Evolutionary conservation across 2,888 invertebrate genomes (phyloP).

Genomic region (Leptinotarsa peninsularis): DNA sequence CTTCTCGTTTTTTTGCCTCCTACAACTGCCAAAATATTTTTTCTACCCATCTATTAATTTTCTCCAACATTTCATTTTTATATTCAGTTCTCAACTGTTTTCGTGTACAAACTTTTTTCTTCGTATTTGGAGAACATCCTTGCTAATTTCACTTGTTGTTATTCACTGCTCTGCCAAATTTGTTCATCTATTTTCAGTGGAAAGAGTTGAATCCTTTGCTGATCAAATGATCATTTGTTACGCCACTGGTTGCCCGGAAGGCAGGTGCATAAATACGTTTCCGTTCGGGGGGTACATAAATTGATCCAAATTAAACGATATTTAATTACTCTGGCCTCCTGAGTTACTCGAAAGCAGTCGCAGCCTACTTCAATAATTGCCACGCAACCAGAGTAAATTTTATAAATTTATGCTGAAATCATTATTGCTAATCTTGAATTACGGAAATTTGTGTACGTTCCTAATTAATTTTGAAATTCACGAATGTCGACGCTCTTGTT

Average conservation of each 20-base stretch:
- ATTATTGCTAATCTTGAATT: constrained; percentile 52
- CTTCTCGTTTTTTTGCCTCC: no score
- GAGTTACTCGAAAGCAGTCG: constrained; percentile 47
- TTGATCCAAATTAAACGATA: constrained; percentile 61
- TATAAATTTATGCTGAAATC: constrained; percentile 55
- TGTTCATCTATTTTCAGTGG: no score
- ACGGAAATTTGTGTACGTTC: constrained; percentile 46
- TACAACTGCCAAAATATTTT: no score
- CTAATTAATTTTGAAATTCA: constrained; percentile 49
- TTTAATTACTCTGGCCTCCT: constrained; percentile 58
- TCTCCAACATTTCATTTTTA: no score
- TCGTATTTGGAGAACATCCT: no score
- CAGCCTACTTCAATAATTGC: constrained; percentile 51
- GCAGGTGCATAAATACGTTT: constrained; percentile 57
- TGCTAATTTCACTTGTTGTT: no score
- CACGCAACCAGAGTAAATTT: constrained; percentile 57
- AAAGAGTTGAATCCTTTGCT: background rate
- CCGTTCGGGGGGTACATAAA: constrained; percentile 59
- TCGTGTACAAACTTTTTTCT: no score
- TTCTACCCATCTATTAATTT: no score
- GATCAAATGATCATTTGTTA: constrained; percentile 1
- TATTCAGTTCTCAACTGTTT: no score
- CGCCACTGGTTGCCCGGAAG: constrained; percentile 25
- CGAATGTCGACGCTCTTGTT: constrained; percentile 5
- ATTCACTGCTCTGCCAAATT: no score